Conservation (phyloP, 1,140 invertebrate genomes). For the Zaprionus kolodkinae region DNA sequence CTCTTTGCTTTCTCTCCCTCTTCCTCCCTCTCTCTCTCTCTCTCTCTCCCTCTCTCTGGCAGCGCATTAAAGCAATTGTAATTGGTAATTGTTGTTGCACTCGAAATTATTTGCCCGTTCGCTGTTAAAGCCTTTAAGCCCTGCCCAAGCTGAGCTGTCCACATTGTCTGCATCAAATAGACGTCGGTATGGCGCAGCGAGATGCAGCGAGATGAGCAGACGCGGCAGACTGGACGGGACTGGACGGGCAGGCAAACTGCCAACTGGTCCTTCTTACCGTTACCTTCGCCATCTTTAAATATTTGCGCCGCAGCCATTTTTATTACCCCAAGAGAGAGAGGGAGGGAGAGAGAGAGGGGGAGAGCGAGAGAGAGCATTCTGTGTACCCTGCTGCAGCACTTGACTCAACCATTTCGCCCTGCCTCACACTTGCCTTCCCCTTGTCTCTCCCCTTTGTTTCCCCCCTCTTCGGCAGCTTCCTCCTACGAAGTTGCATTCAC, state of each 20-base stretch:
- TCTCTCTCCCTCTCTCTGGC: neutral
- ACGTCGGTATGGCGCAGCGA: conserved; percentile 2
- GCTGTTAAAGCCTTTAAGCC: conserved; percentile 47
- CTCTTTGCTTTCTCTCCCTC: conserved; percentile 36
- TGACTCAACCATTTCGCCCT: neutral
- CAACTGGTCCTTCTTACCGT: conserved; percentile 38
- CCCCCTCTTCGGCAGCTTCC: conserved; percentile 9
- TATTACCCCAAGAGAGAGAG: conserved; percentile 65
- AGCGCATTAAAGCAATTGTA: conserved; percentile 74
- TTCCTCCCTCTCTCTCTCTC: conserved; percentile 5
- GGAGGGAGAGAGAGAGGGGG: neutral
- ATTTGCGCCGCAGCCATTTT: conserved; percentile 66
- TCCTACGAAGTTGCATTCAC: conserved; percentile 44
- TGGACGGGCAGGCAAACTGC: conserved; percentile 10
- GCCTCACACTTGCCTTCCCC: neutral
- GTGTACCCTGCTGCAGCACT: conserved; percentile 22
- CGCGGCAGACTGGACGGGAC: neutral
- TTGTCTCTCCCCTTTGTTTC: conserved; percentile 21
- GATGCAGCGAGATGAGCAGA: neutral
- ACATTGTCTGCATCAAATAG: conserved; percentile 53
- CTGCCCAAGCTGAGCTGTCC: conserved; percentile 31
- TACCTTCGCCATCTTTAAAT: conserved; percentile 66
- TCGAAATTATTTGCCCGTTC: conserved; percentile 56
- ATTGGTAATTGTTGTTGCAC: conserved; percentile 76
- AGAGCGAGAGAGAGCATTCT: conserved; percentile 21